Conservation (phyloP, 2,888 invertebrate genomes). For the Blera fallax region DNA sequence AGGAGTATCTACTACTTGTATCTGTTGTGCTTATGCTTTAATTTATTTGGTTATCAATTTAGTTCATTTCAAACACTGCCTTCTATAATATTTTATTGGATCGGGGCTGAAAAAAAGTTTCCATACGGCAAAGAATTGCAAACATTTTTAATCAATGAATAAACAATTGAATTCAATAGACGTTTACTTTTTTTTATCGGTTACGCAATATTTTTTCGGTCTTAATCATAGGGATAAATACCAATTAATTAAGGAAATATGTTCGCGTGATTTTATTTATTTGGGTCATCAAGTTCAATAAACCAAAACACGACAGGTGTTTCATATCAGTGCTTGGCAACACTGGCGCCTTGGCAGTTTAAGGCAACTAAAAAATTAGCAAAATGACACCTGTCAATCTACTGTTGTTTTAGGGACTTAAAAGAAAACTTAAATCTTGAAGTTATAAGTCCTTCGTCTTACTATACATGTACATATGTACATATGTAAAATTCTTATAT, state of each 20-base stretch:
- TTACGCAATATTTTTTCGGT: neutral
- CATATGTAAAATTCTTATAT: too few relatives aligned
- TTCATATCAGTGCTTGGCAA: neutral
- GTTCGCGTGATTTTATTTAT: neutral
- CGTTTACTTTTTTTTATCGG: neutral
- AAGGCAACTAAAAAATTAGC: too few relatives aligned
- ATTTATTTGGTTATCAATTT: neutral
- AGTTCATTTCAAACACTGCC: neutral
- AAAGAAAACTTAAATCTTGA: too few relatives aligned
- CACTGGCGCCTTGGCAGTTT: neutral
- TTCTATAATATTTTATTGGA: neutral
- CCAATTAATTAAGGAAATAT: slow-evolving; percentile 10
- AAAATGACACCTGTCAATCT: neutral
- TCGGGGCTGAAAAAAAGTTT: neutral
- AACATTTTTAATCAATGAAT: neutral
- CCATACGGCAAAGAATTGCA: neutral
- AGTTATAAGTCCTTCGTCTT: too few relatives aligned
- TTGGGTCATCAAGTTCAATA: slow-evolving; percentile 2
- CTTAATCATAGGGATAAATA: neutral
- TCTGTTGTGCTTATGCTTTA: neutral
- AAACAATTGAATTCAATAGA: neutral
- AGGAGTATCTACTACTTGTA: neutral
- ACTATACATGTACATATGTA: too few relatives aligned
- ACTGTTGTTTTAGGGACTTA: too few relatives aligned
- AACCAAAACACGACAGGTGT: neutral